A percentile compares a stretch with the other conserved stretches of the same genome.
Evolutionary conservation across 2,888 invertebrate genomes (phyloP).

Genomic region (Melangyna quadrimaculata): DNA sequence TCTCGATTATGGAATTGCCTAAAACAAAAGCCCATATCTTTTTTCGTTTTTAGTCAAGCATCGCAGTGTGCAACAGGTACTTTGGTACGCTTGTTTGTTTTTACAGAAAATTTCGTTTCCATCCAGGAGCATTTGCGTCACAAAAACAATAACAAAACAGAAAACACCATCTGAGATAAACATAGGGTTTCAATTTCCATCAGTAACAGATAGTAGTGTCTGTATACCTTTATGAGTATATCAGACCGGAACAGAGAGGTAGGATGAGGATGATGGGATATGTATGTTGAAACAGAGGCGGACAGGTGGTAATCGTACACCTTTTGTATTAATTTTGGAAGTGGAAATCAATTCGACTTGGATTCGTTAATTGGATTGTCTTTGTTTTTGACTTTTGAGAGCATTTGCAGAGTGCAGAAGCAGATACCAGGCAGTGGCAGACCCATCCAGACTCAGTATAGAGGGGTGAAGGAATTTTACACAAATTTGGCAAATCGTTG

Average conservation of each 20-base stretch:
- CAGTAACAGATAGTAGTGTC: not conserved
- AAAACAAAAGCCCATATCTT: conserved; percentile 33
- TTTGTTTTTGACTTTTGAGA: conserved; percentile 33
- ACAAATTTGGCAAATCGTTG: conserved; percentile 55
- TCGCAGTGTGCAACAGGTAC: conserved; percentile 2
- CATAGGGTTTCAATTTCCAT: conserved; percentile 29
- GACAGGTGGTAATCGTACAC: conserved; percentile 53
- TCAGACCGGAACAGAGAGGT: conserved; percentile 38
- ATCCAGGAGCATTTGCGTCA: conserved; percentile 51
- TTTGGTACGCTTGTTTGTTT: conserved; percentile 39
- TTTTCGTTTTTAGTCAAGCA: not conserved
- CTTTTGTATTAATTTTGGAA: conserved; percentile 34
- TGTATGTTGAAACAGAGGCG: conserved; percentile 53
- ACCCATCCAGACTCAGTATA: too few relatives aligned
- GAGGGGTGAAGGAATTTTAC: conserved; percentile 19
- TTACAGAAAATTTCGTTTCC: conserved; percentile 15
- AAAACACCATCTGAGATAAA: conserved; percentile 33
- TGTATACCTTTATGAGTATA: not conserved
- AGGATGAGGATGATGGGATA: not conserved
- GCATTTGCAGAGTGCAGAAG: not conserved
- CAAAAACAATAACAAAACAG: conserved; percentile 9
- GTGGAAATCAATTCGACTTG: conserved; percentile 65
- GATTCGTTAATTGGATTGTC: conserved; percentile 56
- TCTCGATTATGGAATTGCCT: conserved; percentile 48
- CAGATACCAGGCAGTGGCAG: not conserved